A percentile compares a stretch with the other conserved stretches of the same genome.
Evolutionary conservation across 2,888 invertebrate genomes (phyloP).

Genomic region (Agrotis segetum): DNA sequence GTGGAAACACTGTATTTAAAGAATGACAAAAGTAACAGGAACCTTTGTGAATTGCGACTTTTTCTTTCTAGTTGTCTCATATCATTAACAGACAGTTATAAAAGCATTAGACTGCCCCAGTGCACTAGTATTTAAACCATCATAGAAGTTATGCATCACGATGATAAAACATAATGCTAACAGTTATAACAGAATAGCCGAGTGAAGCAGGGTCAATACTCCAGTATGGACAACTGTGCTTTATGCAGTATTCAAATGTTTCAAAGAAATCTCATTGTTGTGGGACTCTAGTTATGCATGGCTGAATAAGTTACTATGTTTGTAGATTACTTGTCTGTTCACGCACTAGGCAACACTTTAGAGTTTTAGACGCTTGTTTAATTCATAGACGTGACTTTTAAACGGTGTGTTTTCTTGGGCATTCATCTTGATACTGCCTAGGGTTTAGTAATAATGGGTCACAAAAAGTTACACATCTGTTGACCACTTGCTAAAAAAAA

Average conservation of each 20-base stretch:
- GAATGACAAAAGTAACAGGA: too few relatives aligned
- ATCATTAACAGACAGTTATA: too few relatives aligned
- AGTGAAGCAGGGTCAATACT: background rate
- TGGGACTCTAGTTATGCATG: constrained; percentile 24
- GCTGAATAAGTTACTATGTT: constrained; percentile 11
- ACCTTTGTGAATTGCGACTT: too few relatives aligned
- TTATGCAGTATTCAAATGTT: constrained; percentile 47
- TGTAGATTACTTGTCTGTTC: background rate
- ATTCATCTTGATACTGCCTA: background rate
- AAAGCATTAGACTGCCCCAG: background rate
- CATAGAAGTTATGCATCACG: constrained; percentile 30
- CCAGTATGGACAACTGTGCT: constrained; percentile 26
- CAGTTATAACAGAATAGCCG: constrained; percentile 43
- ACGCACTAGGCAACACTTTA: background rate
- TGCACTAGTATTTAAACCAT: constrained; percentile 2
- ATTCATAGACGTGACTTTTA: too few relatives aligned
- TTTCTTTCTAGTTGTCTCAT: too few relatives aligned
- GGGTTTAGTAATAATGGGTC: background rate
- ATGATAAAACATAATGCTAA: constrained; percentile 30
- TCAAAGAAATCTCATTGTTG: constrained; percentile 48
- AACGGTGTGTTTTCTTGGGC: background rate
- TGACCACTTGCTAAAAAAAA: too few relatives aligned
- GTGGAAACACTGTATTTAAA: too few relatives aligned
- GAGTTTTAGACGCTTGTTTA: too few relatives aligned
- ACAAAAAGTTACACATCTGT: too few relatives aligned